phyloP scores from a whole-genome alignment of 2,113 vertebrate genomes.

The Turdus rufiventris region DNA sequence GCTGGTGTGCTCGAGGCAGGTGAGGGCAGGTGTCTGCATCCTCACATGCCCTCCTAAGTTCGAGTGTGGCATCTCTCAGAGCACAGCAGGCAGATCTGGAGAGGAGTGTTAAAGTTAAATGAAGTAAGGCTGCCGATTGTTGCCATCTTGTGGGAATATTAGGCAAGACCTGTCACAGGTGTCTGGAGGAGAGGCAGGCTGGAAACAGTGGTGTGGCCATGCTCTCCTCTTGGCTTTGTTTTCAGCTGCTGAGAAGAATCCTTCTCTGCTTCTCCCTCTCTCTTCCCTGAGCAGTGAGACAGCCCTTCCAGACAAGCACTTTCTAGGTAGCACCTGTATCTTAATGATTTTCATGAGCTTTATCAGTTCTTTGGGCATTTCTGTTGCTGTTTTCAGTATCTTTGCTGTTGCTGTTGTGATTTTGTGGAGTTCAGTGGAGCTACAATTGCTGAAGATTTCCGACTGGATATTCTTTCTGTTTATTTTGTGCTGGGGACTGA shows the following conservation, averaged over 20 bases:
- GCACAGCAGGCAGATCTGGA: not conserved
- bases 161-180: not conserved
- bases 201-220: not conserved
- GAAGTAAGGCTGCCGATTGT: not conserved
- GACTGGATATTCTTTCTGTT: not conserved
- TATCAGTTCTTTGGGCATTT: not conserved
- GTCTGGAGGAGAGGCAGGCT: not conserved
- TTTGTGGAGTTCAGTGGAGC: not conserved
- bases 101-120: not conserved
- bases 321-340: not conserved
- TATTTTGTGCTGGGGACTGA: not conserved
- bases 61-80: not conserved
- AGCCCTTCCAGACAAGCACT: not conserved
- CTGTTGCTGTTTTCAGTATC: not conserved
- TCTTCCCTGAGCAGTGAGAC: not conserved
- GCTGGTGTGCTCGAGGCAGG: fast-evolving
- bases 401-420: not conserved
- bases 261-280: not conserved
- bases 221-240: not conserved
- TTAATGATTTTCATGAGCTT: not conserved
- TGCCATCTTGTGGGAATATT: not conserved
- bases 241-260: not conserved
- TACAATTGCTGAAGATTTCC: not conserved
- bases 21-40: not conserved
- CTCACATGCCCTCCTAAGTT: not conserved